Evolutionary conservation across 2,888 invertebrate species (phyloP).

Genomic region (Eupithecia insigniata): DNA sequence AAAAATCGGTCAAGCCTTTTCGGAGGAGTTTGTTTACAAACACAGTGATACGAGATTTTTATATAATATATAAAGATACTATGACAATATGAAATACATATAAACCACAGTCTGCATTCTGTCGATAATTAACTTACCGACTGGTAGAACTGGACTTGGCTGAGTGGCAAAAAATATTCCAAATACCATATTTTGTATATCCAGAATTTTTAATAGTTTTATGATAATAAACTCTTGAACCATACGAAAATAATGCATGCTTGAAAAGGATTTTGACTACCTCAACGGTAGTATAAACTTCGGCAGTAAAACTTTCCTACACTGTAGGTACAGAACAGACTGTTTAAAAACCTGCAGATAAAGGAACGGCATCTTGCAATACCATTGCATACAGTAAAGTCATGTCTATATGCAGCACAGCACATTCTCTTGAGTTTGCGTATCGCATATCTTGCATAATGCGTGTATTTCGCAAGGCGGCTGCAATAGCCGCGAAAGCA

Average conservation of each 20-base stretch:
- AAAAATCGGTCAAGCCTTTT: no score
- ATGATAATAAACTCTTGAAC: background rate
- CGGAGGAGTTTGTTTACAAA: no score
- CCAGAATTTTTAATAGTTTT: background rate
- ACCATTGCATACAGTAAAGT: slow-evolving; percentile 28
- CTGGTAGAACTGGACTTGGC: background rate
- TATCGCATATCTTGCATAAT: slow-evolving; percentile 75
- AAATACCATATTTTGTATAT: no score
- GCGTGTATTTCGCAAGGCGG: slow-evolving; percentile 71
- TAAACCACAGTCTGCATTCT: background rate
- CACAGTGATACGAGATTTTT: no score
- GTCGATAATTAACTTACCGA: background rate
- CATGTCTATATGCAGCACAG: slow-evolving; percentile 48
- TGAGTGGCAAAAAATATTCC: background rate
- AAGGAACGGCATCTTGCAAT: slow-evolving; percentile 19
- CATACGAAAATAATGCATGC: background rate
- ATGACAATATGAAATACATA: background rate
- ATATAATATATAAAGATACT: no score
- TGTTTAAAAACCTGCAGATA: slow-evolving; percentile 5
- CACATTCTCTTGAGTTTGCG: slow-evolving; percentile 66
- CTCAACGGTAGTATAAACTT: background rate
- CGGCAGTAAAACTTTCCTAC: background rate
- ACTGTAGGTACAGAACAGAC: background rate
- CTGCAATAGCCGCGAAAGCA: slow-evolving; percentile 75
- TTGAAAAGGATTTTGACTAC: background rate